Evolutionary conservation across 2,888 invertebrate genomes (phyloP).

Genomic region (Hecatera dysodea): DNA sequence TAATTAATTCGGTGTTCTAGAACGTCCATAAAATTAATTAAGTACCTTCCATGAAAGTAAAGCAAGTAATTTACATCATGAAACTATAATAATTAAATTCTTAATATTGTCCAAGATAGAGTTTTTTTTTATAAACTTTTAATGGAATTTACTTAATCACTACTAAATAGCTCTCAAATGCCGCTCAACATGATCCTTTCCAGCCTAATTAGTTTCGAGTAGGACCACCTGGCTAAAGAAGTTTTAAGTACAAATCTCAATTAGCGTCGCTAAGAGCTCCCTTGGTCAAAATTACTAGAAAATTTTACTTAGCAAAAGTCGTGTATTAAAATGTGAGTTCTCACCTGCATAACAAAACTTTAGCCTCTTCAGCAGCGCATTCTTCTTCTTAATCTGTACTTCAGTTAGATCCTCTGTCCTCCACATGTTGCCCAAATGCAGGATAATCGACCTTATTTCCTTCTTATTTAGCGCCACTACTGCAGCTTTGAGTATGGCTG

Average conservation of each 20-base stretch:
- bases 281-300: constrained; percentile 59
- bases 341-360: constrained; percentile 72
- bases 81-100: constrained; percentile 1
- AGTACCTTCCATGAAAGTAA: not conserved
- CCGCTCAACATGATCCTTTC: constrained; percentile 44
- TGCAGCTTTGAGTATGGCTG: constrained; percentile 66
- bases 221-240: constrained; percentile 60
- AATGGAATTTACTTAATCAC: constrained; percentile 27
- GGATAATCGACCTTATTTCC: constrained; percentile 63
- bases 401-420: constrained; percentile 61
- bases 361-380: constrained; percentile 68
- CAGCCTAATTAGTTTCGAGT: constrained; percentile 56
- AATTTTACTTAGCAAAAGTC: constrained; percentile 58
- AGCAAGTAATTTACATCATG: not conserved
- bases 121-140: constrained; percentile 2
- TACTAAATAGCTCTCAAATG: constrained; percentile 33
- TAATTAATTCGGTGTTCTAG: not conserved
- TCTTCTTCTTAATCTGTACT: constrained; percentile 71
- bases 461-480: constrained; percentile 61
- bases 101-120: not conserved
- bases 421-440: constrained; percentile 67
- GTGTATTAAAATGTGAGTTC: constrained; percentile 59
- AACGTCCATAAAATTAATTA: not conserved
- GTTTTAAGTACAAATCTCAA: constrained; percentile 68
- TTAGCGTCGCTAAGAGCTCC: constrained; percentile 59